Conservation (phyloP, 2,797 vertebrate genomes). For the Serranus cabrilla region DNA sequence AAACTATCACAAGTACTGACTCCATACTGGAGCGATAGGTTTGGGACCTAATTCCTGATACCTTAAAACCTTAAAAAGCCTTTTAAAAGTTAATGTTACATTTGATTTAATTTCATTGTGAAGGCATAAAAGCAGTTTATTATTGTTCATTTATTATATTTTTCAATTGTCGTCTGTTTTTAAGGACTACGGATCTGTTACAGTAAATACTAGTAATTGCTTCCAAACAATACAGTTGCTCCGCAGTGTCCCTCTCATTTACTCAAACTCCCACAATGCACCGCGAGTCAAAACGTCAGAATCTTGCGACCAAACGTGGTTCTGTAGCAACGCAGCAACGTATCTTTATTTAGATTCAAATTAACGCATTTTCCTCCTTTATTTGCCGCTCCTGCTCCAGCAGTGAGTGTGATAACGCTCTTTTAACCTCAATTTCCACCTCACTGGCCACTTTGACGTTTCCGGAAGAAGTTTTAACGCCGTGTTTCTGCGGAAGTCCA, state of each 20-base stretch:
- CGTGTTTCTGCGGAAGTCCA: no score
- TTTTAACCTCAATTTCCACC: neutral
- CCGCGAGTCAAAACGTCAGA: slow-evolving; percentile 9
- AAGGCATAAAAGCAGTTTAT: neutral
- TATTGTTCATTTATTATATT: neutral
- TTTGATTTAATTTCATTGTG: neutral
- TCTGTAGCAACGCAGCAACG: neutral
- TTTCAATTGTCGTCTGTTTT: neutral
- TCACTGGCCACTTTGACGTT: neutral
- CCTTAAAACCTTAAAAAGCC: neutral
- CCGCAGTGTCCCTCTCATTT: neutral
- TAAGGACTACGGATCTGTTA: neutral
- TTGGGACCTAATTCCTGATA: neutral
- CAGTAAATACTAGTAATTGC: neutral
- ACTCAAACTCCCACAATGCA: slow-evolving; percentile 77
- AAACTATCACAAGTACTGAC: neutral
- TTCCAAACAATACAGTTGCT: no score
- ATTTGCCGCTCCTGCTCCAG: fast-evolving
- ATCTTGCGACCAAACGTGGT: slow-evolving; percentile 57
- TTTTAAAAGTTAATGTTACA: neutral
- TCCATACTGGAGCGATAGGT: neutral
- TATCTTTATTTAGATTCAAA: neutral
- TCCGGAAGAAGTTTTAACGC: neutral
- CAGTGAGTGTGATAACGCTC: fast-evolving
- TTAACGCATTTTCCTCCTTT: neutral